Percentiles rank a stretch among this genome's conserved stretches.
phyloP scores from a whole-genome alignment of 2,888 invertebrate species.

The Crepidodera aurea region DNA sequence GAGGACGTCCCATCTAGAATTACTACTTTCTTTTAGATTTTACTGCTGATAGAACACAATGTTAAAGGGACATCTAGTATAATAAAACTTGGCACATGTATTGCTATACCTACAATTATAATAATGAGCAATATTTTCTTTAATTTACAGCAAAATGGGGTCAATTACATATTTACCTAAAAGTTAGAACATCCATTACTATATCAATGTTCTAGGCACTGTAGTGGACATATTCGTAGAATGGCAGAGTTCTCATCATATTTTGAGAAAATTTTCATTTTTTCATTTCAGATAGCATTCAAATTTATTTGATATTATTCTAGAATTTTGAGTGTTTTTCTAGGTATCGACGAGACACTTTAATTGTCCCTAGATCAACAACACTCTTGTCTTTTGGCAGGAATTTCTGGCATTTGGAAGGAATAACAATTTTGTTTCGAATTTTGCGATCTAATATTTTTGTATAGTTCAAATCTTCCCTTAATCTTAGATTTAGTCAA shows the following conservation, averaged over 20 bases:
- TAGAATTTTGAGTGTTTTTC: no score
- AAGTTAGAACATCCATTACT: conserved; percentile 14
- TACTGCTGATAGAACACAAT: conserved; percentile 13
- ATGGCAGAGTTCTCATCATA: conserved; percentile 9
- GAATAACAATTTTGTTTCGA: no score
- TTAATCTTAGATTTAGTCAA: no score
- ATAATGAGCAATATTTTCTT: conserved; percentile 39
- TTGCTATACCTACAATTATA: conserved; percentile 26
- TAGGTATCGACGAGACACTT: no score
- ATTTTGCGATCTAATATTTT: no score
- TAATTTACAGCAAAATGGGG: conserved; percentile 36
- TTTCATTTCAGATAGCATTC: conserved; percentile 7
- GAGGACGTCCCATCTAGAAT: no score
- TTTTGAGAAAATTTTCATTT: not conserved
- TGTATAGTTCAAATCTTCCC: no score
- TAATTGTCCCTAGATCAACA: no score
- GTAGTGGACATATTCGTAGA: conserved; percentile 36
- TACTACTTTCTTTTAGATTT: not conserved
- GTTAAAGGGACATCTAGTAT: conserved; percentile 10
- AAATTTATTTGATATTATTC: no score
- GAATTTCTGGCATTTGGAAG: no score
- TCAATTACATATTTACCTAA: conserved; percentile 16
- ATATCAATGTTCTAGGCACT: conserved; percentile 31
- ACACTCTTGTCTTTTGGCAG: no score
- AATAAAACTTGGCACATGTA: conserved; percentile 23